Percentiles rank a stretch among this genome's conserved stretches.
Evolutionary conservation across 2,797 vertebrate genomes (phyloP).

Genomic region (Menidia menidia): DNA sequence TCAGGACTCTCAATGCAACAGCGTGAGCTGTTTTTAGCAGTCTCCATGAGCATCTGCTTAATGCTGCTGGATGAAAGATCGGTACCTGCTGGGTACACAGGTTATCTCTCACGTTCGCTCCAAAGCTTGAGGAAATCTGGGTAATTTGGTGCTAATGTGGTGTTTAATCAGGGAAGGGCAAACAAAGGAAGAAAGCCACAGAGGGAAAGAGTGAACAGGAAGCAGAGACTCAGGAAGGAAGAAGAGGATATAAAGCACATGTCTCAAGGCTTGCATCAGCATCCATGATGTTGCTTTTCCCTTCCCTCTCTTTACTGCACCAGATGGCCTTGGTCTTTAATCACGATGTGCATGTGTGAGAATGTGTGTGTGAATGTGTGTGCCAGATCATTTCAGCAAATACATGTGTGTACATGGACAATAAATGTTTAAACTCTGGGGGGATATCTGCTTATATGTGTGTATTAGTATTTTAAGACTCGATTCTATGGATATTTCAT

Average conservation of each 20-base stretch:
- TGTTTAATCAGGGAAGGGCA: conserved; percentile 39
- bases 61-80: conserved; percentile 49
- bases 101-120: conserved; percentile 49
- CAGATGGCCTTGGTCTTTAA: conserved; percentile 80
- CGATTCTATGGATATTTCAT: conserved; percentile 27
- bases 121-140: conserved; percentile 55
- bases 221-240: conserved; percentile 33
- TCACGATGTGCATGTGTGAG: conserved; percentile 53
- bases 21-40: conserved; percentile 33
- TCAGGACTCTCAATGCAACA: conserved; percentile 61
- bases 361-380: conserved; percentile 25
- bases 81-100: conserved; percentile 53
- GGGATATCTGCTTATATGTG: conserved; percentile 33
- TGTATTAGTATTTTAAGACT: conserved; percentile 15
- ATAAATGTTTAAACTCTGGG: conserved; percentile 23
- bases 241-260: conserved; percentile 55
- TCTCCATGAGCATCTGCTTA: conserved; percentile 59
- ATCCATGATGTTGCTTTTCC: conserved; percentile 68
- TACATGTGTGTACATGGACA: conserved; percentile 4
- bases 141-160: conserved; percentile 51
- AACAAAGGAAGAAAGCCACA: conserved; percentile 22
- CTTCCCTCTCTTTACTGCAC: conserved; percentile 54
- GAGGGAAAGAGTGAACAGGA: conserved; percentile 39
- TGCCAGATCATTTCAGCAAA: conserved; percentile 20
- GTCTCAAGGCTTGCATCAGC: conserved; percentile 76